Evolutionary conservation across 1,140 invertebrate genomes (phyloP), one percentile per base, ranked within the genome.

Genomic region (Sinella curviseta): DNA sequence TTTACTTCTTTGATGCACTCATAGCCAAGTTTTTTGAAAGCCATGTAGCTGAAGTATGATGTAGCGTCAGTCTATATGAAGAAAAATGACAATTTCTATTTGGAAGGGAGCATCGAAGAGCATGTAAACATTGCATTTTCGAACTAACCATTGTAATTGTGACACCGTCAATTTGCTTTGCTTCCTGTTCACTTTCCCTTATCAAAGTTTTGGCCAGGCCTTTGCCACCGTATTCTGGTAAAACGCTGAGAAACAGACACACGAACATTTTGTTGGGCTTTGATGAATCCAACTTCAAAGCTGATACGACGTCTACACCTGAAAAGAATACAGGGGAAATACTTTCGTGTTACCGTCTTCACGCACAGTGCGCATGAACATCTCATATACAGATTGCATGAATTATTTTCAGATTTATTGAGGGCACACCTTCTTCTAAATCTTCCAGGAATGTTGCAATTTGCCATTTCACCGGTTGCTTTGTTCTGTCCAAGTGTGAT

Each of bases 391-490:
- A n/a, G n/a, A n/a, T n/a, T n/a, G n/a, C n/a, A n/a, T n/a, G n/a
- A n/a, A n/a, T n/a, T n/a, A n/a, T n/a, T n/a, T n/a, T n/a, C n/a
- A n/a, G n/a, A n/a, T n/a, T n/a, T n/a, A n/a, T n/a, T n/a, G n/a
- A n/a, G n/a, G n/a, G 39, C 39, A 14, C 14, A 75, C 74, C 74
- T 2, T 75, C 74, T 54, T 75, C 74, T 20, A 75, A 30, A 48
- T 75, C 74, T 48, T 75, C 74, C 20, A 75, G 74, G 28, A 75
- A 75, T 48, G 74, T 75, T 75, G 35, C 74, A 39, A 75, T 75
- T 30, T 75, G 33, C 34, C 34, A 48, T 75, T 75, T 75, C 2
- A 75, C 39, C 12, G 74, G 74, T 26, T 75, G 35, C 28, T 75
- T 75, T 28, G 14, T 30, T 24, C 17, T 36, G 28, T 75, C 35